Conservation (phyloP, 2,888 invertebrate genomes). For the Deroplatys truncata region DNA sequence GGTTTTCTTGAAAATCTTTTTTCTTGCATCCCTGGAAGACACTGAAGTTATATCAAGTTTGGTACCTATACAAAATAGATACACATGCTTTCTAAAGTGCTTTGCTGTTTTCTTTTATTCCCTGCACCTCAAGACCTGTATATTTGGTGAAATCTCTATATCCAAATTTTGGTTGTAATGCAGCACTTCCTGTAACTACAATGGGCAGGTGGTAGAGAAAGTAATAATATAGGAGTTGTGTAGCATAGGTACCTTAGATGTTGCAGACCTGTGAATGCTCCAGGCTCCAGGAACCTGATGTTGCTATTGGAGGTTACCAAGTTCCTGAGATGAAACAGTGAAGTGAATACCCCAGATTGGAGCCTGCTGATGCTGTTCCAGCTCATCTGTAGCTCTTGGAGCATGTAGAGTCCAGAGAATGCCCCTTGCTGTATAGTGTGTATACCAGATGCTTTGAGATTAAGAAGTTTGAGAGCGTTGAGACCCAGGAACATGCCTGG, state of each 20-base stretch:
- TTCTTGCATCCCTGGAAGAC: too few species aligned
- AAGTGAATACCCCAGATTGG: background rate
- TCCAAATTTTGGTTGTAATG: too few species aligned
- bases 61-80: too few species aligned
- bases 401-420: background rate
- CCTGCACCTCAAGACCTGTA: too few species aligned
- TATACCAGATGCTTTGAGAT: background rate
- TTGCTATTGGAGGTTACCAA: background rate
- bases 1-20: too few species aligned
- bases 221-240: too few species aligned
- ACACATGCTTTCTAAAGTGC: too few species aligned
- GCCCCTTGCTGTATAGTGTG: background rate
- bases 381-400: background rate
- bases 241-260: background rate
- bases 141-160: too few species aligned
- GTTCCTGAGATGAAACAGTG: background rate
- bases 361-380: background rate
- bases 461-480: background rate
- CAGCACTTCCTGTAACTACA: too few species aligned
- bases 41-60: too few species aligned
- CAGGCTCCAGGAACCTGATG: background rate
- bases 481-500: background rate
- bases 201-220: too few species aligned
- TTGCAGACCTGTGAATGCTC: background rate
- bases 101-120: too few species aligned